Percentiles rank a stretch among this genome's conserved stretches.
These are phyloP conservation scores for Dryobotodes eremita DNA, from an alignment of 2,888 invertebrate species.

Conservation along the genomic window DNA sequence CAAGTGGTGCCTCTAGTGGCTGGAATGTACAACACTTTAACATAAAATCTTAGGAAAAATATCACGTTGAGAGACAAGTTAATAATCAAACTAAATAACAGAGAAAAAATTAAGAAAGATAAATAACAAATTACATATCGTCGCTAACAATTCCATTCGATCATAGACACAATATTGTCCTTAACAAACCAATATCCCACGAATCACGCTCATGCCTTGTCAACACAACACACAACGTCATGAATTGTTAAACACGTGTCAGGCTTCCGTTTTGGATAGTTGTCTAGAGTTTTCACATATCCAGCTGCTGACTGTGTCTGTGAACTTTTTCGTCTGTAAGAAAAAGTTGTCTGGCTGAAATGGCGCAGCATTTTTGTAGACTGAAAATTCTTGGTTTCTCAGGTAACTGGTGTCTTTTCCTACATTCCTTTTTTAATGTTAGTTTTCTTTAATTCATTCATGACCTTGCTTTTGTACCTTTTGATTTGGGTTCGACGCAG, in stretches of 20 bases:
- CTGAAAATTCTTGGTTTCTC: neutral
- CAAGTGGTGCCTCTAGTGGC: too few relatives aligned
- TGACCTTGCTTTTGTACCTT: neutral
- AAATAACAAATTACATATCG: too few relatives aligned
- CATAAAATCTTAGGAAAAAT: too few relatives aligned
- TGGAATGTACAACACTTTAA: too few relatives aligned
- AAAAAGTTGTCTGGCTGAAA: slow-evolving; percentile 12
- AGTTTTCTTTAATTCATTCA: neutral
- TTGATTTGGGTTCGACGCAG: neutral
- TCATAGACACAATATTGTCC: slow-evolving; percentile 1
- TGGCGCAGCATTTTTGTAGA: neutral
- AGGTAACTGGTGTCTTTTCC: neutral
- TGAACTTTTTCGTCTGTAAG: neutral
- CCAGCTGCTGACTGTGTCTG: slow-evolving; percentile 10
- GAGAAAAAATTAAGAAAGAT: too few relatives aligned
- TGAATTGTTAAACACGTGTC: slow-evolving; percentile 45
- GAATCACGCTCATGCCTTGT: slow-evolving; percentile 1
- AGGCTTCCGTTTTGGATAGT: slow-evolving; percentile 22
- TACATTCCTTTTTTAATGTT: neutral
- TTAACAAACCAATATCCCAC: neutral
- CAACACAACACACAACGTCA: slow-evolving; percentile 13
- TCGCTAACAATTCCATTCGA: neutral
- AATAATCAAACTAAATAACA: too few relatives aligned
- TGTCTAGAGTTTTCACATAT: slow-evolving; percentile 45
- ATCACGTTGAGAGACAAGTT: too few relatives aligned